Conservation (phyloP, 2,797 vertebrate genomes). For the Agapornis canus region DNA sequence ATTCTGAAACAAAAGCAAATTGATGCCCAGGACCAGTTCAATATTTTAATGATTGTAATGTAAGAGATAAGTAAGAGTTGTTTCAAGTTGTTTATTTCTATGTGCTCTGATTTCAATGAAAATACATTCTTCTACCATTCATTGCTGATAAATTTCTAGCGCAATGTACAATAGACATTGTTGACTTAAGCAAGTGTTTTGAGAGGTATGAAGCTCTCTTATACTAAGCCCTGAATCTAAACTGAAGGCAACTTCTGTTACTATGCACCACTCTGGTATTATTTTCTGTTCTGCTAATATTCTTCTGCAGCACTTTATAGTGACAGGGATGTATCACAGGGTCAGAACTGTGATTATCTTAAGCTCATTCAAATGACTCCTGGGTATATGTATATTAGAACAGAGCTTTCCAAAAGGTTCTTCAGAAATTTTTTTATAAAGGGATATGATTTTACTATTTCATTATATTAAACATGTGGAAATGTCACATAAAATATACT, state of each 20-base stretch:
- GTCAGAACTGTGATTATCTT: constrained; percentile 9
- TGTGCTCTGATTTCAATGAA: constrained; percentile 47
- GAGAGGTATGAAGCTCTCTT: constrained; percentile 26
- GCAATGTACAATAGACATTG: not conserved
- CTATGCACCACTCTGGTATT: not conserved
- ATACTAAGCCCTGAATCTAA: constrained; percentile 39
- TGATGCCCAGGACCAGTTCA: constrained; percentile 49
- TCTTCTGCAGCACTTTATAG: not conserved
- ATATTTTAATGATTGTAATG: constrained; percentile 67
- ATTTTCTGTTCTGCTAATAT: constrained; percentile 15
- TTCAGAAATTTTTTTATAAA: constrained; percentile 3
- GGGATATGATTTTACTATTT: not conserved
- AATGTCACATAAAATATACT: not conserved
- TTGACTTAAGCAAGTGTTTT: constrained; percentile 38
- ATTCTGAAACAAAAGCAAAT: constrained; percentile 68
- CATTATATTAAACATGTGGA: not conserved
- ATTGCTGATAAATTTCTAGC: constrained; percentile 20
- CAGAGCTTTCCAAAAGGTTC: not conserved
- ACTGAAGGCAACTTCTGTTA: constrained; percentile 17
- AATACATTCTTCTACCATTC: constrained; percentile 5
- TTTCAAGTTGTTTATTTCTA: constrained; percentile 55
- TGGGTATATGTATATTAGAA: not conserved
- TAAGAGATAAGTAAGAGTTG: constrained; percentile 64
- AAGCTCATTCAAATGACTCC: constrained; percentile 15
- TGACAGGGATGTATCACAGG: not conserved